These are phyloP conservation scores for Melipona quadrifasciata DNA, from an alignment of 1,140 invertebrate genomes.

Conservation along the genomic window DNA sequence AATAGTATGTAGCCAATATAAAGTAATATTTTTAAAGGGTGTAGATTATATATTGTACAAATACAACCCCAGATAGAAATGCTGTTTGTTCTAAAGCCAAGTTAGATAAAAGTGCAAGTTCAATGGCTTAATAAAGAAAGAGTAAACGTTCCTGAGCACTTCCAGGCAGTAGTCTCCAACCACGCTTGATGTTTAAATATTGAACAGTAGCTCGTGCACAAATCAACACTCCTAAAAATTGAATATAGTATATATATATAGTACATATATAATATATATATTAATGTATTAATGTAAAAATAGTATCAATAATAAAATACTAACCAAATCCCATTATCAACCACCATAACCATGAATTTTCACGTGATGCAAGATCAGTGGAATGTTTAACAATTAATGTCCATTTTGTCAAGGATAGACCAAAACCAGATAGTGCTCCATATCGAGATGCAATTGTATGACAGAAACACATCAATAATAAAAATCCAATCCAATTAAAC, in stretches of 20 bases:
- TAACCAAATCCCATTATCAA: constrained; percentile 93
- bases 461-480: constrained; percentile 95
- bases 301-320: constrained; percentile 55
- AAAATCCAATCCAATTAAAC: constrained; percentile 97
- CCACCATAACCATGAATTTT: constrained; percentile 95
- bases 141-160: constrained; percentile 92
- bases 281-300: background rate
- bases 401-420: constrained; percentile 96
- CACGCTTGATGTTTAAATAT: constrained; percentile 94
- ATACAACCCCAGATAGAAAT: constrained; percentile 74
- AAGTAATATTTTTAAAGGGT: constrained; percentile 57
- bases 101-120: constrained; percentile 60
- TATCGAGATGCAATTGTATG: constrained; percentile 96
- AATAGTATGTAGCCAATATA: constrained; percentile 58
- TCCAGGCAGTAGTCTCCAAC: constrained; percentile 92
- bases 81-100: constrained; percentile 70
- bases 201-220: constrained; percentile 93
- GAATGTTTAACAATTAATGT: constrained; percentile 96
- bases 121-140: constrained; percentile 89
- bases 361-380: constrained; percentile 91
- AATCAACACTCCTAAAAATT: constrained; percentile 88
- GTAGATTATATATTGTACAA: constrained; percentile 72
- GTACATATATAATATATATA: too few relatives aligned
- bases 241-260: constrained; percentile 28
- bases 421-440: constrained; percentile 95